Evolutionary conservation across 2,797 vertebrate species (phyloP), one percentile per base, ranked within the genome.

Genomic region (Kryptopterus vitreolus): DNA sequence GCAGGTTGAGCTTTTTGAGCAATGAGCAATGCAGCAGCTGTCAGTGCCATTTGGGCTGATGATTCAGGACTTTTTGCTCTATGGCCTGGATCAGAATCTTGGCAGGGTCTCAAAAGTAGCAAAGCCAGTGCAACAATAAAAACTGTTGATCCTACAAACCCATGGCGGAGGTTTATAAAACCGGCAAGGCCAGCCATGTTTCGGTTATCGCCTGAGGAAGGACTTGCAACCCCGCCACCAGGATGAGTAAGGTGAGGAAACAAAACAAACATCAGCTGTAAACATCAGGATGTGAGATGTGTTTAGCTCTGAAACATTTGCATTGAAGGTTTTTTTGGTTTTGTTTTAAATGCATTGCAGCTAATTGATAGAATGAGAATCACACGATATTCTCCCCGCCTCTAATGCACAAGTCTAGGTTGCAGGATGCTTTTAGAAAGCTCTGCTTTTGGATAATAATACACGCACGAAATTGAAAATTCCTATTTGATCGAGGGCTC

Each of bases 31-130:
- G 81, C 87, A n/a, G 83, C 82, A 78, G 79, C 81, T 78, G 82
- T 84, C 38, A 9, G 77, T 83, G 86, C 29, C 76, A 50, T 85
- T 81, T 82, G 63, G 84, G 50, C 11, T 90, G 89, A 88, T 89
- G 90, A 90, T 85, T 91, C 88, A 88, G 89, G 84, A 83, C 69
- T 89, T 90, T 91, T 86, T 77, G 84, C 55, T 88, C 79, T 82
- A 62, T 88, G 84, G 87, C 84, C 80, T 82, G 86, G 33, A 89
- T 90, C 88, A 84, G 88, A 84, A 79, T 75, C 86, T 81, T 87
- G 90, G 88, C 87, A 88, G 76, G n/a, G 48, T 72, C 77, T 79
- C 85, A 84, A 85, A 83, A 80, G 58, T 33, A 10, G 46, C 81
- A 74, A 87, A 86, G 77, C 84, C 75, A 78, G 77, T 74, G 85